These are phyloP conservation scores for Aptenodytes forsteri DNA, from an alignment of 2,113 vertebrate genomes.

Conservation along the genomic window DNA sequence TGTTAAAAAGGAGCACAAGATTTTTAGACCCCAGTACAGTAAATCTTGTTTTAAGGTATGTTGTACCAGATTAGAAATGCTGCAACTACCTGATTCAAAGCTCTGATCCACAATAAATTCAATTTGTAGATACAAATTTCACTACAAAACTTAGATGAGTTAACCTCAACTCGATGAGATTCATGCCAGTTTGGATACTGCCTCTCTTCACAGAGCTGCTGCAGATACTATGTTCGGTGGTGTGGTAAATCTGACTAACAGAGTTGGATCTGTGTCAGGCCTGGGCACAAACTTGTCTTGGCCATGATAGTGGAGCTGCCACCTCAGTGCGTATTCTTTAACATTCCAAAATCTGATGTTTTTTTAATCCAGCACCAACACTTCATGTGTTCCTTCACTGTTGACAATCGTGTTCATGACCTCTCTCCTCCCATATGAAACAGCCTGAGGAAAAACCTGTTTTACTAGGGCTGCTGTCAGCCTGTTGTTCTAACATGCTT, in stretches of 20 bases:
- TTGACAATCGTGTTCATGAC: background rate
- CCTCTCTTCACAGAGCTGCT: background rate
- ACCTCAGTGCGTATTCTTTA: background rate
- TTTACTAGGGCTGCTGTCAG: background rate
- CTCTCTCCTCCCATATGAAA: background rate
- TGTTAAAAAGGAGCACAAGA: background rate
- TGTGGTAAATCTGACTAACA: background rate
- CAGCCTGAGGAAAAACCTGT: background rate
- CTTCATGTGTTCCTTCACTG: background rate
- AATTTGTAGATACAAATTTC: background rate
- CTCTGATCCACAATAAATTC: background rate
- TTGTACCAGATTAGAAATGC: background rate
- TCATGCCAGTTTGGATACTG: background rate
- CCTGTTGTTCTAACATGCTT: background rate
- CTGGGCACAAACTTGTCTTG: background rate
- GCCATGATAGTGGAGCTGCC: background rate
- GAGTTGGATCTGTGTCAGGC: background rate
- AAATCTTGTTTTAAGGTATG: background rate
- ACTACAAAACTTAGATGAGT: background rate
- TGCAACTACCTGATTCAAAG: background rate
- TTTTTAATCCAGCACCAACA: background rate
- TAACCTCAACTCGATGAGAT: background rate
- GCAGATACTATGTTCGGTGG: accelerated
- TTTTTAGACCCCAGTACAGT: background rate
- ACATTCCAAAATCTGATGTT: background rate